Conservation (phyloP, 2,797 vertebrate species). For the Macropodus opercularis region DNA sequence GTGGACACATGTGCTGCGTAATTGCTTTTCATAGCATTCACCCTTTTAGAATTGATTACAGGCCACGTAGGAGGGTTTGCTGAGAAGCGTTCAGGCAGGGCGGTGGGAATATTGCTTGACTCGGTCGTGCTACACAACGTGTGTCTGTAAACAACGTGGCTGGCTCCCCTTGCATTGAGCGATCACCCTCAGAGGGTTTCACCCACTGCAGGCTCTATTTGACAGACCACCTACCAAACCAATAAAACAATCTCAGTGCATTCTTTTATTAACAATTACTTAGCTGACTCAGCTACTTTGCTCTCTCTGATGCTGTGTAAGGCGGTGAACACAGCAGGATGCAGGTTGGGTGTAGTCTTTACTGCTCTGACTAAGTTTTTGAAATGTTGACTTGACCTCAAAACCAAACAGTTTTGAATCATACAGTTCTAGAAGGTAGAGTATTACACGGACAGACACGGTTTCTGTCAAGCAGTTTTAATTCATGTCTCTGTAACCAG, state of each 20-base stretch:
- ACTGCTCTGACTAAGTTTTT: too few species aligned
- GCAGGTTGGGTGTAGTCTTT: too few species aligned
- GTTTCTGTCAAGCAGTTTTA: too few species aligned
- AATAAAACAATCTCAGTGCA: background rate
- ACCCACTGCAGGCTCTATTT: slow-evolving; percentile 20
- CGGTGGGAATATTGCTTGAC: slow-evolving; percentile 37
- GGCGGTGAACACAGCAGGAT: too few species aligned
- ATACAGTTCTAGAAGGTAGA: too few species aligned
- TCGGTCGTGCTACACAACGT: slow-evolving; percentile 41
- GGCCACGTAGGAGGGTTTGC: slow-evolving; percentile 53
- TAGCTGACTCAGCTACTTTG: too few species aligned
- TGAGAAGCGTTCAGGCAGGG: slow-evolving; percentile 12
- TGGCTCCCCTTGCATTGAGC: slow-evolving; percentile 39
- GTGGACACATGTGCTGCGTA: slow-evolving; percentile 69
- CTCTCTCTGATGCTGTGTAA: too few species aligned
- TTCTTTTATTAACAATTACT: too few species aligned
- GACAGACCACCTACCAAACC: slow-evolving; percentile 21
- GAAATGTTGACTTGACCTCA: too few species aligned
- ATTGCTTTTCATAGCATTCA: slow-evolving; percentile 71
- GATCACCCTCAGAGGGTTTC: slow-evolving; percentile 37
- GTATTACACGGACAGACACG: too few species aligned
- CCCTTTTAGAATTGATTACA: slow-evolving; percentile 77
- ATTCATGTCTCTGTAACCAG: too few species aligned
- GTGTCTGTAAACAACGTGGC: slow-evolving; percentile 52
- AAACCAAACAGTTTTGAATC: too few species aligned